Conservation (phyloP, 2,797 vertebrate genomes). For the Oreortyx pictus region DNA sequence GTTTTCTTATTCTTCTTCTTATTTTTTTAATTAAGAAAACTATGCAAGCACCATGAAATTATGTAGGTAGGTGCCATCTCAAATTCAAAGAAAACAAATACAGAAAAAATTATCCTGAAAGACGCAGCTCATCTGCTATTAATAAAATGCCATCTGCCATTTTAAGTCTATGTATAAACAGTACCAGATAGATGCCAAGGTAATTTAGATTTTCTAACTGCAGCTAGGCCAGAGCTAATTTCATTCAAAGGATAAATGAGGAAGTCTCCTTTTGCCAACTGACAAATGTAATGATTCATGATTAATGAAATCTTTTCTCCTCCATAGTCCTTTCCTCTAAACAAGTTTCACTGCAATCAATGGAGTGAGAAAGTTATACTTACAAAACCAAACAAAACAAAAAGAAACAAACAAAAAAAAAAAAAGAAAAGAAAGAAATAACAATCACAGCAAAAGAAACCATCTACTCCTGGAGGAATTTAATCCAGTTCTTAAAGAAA, state of each 20-base stretch:
- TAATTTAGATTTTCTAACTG: conserved; percentile 80
- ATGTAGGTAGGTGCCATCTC: not conserved
- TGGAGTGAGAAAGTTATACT: conserved; percentile 61
- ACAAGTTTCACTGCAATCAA: conserved; percentile 66
- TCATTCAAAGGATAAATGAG: conserved; percentile 83
- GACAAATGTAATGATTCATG: conserved; percentile 84
- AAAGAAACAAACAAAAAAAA: conserved; percentile 64
- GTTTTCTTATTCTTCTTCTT: too few relatives aligned
- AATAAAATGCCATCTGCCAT: conserved; percentile 81
- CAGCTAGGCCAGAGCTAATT: conserved; percentile 80
- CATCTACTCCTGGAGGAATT: conserved; percentile 50
- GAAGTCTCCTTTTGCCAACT: conserved; percentile 81
- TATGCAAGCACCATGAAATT: not conserved
- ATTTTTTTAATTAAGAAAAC: not conserved
- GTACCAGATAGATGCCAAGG: conserved; percentile 80
- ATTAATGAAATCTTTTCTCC: conserved; percentile 81
- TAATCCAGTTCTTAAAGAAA: conserved; percentile 42
- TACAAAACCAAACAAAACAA: conserved; percentile 55
- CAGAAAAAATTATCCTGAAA: conserved; percentile 37
- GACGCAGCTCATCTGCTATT: conserved; percentile 75
- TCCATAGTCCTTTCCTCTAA: conserved; percentile 71
- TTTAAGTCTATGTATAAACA: conserved; percentile 75
- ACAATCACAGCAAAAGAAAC: conserved; percentile 56
- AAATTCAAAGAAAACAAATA: conserved; percentile 59
- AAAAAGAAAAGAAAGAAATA: too few relatives aligned